Evolutionary conservation across 2,888 invertebrate genomes (phyloP), one percentile per base, ranked within the genome.

Genomic region (Hydrotaea diabolus): DNA sequence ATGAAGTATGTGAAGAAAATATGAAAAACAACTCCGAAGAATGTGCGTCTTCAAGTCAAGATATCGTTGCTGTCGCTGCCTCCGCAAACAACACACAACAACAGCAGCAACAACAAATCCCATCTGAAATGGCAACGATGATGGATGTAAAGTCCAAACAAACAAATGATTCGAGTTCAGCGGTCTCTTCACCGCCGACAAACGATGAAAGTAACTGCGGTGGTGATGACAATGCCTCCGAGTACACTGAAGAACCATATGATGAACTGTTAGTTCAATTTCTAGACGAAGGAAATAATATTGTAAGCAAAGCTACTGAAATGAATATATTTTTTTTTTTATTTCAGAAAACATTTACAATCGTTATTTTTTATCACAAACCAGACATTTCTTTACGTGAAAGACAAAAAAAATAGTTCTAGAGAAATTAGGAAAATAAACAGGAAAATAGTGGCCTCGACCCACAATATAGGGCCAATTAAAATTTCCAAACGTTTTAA

Each of bases 231-330:
- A 43, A 85, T 74, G 87, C 86, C 36, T 84, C 86, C 46, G 86
- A 88, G 49, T 85, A 85, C 75, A 83, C 82, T 64, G 87, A 75
- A 36, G 89, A 88, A 71, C 87, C 90, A 72, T 89, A 90, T 46
- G 89, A 90, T 86, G 89, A 89, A 86, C 84, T 90, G 57, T 88
- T 92, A 84, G 90, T 91, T 49, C 89, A 91, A 83, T 90, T 91
- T 86, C 87, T 92, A 85, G 91, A 89, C 83, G 90, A 89, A 88
- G 88, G 89, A 66, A 91, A 91, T 89, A 89, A 88, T 87, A 90
- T 91, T 88, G 91, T 92, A 91, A 87, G 87, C 80, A 82, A 82
- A 71, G 78, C 57, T 57, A 23, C 21, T 21, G 55, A 9, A 21
- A 21, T 55, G 2, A 31, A 31, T n/a, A n/a, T n/a, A n/a, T n/a